These are phyloP conservation scores for Danaus chrysippus DNA, from an alignment of 2,888 invertebrate species.

Conservation along the genomic window DNA sequence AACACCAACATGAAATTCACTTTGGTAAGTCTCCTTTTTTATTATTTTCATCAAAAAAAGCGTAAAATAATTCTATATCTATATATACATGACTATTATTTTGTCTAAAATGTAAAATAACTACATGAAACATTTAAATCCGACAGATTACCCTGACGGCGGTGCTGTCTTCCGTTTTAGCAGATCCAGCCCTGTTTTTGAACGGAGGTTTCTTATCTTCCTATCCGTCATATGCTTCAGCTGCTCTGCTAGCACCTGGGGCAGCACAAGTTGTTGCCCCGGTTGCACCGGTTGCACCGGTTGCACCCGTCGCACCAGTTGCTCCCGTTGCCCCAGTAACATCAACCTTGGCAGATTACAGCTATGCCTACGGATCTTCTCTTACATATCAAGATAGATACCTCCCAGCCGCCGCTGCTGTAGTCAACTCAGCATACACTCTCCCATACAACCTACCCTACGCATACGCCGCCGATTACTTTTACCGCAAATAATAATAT, in stretches of 20 bases:
- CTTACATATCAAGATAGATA: constrained; percentile 45
- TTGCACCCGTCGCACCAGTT: constrained; percentile 33
- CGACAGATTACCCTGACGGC: constrained; percentile 48
- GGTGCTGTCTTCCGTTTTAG: constrained; percentile 40
- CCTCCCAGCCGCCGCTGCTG: constrained; percentile 24
- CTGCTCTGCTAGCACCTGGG: constrained; percentile 26
- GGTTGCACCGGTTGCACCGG: constrained; percentile 29
- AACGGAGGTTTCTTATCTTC: constrained; percentile 35
- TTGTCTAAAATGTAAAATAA: no score
- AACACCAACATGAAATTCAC: constrained; percentile 23
- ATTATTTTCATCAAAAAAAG: neutral
- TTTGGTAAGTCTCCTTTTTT: constrained; percentile 26
- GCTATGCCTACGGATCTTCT: constrained; percentile 44
- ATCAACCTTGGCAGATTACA: constrained; percentile 45
- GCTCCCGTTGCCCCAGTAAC: constrained; percentile 33
- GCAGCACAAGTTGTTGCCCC: constrained; percentile 34
- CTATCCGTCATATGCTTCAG: constrained; percentile 17
- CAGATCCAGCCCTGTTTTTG: constrained; percentile 46
- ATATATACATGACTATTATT: no score
- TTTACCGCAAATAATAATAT: constrained; percentile 36
- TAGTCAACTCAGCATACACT: constrained; percentile 38
- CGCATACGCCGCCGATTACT: constrained; percentile 43
- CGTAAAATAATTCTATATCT: neutral
- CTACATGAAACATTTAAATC: constrained; percentile 1
- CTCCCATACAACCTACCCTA: constrained; percentile 42